Conservation (phyloP, 2,113 vertebrate species). For the Rhinichthys klamathensis region DNA sequence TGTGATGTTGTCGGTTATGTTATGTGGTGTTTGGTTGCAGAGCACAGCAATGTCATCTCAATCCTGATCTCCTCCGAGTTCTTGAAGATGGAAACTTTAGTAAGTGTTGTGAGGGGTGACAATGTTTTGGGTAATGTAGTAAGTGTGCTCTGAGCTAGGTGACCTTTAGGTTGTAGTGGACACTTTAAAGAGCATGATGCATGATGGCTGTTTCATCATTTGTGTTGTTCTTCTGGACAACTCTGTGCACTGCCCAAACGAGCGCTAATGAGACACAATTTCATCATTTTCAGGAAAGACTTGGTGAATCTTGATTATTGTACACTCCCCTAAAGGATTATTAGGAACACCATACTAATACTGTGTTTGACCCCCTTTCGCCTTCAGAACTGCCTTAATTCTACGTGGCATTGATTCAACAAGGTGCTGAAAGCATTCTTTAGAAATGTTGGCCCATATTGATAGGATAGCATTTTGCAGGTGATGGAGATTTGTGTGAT, state of each 20-base stretch:
- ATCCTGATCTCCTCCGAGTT: constrained; percentile 99
- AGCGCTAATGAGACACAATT: not conserved
- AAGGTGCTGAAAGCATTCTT: too few species aligned
- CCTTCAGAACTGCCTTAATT: too few species aligned
- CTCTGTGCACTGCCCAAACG: constrained; percentile 24
- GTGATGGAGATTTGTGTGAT: too few species aligned
- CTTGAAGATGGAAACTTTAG: constrained; percentile 99
- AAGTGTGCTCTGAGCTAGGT: constrained; percentile 33
- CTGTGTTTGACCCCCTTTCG: too few species aligned
- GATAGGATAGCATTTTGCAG: too few species aligned
- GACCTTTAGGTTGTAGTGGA: constrained; percentile 10
- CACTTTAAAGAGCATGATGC: constrained; percentile 42
- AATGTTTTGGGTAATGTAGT: constrained; percentile 37
- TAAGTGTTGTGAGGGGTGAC: constrained; percentile 82
- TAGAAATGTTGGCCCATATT: too few species aligned
- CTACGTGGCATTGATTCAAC: too few species aligned
- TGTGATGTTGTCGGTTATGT: constrained; percentile 69
- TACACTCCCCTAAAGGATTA: too few species aligned
- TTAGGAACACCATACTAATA: too few species aligned
- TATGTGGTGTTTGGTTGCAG: constrained; percentile 81
- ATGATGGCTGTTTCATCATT: constrained; percentile 45
- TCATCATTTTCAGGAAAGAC: not conserved
- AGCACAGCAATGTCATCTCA: constrained; percentile 98
- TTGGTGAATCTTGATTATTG: not conserved
- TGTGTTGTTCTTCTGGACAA: not conserved